These are phyloP conservation scores for Trissolcus brochymenae DNA, from an alignment of 2,888 invertebrate species.

Conservation along the genomic window DNA sequence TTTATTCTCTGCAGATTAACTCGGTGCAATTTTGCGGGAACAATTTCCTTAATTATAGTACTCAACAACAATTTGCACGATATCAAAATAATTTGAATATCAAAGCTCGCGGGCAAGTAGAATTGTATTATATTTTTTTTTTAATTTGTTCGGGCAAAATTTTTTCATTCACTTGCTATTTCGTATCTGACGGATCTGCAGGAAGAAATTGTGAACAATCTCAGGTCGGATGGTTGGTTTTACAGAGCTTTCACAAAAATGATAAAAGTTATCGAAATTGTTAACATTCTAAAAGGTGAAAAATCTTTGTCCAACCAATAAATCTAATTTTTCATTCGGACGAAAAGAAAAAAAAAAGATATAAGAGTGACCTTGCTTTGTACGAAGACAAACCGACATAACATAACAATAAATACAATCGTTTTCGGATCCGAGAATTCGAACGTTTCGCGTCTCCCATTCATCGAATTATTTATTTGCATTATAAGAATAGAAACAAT, in stretches of 20 bases:
- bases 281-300: too few relatives aligned
- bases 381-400: too few relatives aligned
- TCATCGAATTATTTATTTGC: constrained; percentile 14
- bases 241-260: too few relatives aligned
- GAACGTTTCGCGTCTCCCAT: not conserved
- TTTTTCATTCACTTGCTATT: constrained; percentile 39
- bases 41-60: constrained; percentile 46
- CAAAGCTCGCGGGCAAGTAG: constrained; percentile 21
- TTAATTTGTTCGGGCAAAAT: constrained; percentile 39
- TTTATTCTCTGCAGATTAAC: constrained; percentile 39
- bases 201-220: not conserved
- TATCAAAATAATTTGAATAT: constrained; percentile 38
- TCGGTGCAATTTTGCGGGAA: constrained; percentile 25
- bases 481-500: not conserved
- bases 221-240: too few relatives aligned
- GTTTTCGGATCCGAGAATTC: too few relatives aligned
- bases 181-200: constrained; percentile 31
- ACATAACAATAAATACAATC: too few relatives aligned
- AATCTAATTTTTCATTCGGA: too few relatives aligned
- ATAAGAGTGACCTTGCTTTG: not conserved
- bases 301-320: too few relatives aligned
- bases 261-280: too few relatives aligned
- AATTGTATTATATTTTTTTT: constrained; percentile 30
- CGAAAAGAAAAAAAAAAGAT: too few relatives aligned
- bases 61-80: constrained; percentile 29